Conservation (phyloP, 2,113 vertebrate genomes). For the Tupaia tana region DNA sequence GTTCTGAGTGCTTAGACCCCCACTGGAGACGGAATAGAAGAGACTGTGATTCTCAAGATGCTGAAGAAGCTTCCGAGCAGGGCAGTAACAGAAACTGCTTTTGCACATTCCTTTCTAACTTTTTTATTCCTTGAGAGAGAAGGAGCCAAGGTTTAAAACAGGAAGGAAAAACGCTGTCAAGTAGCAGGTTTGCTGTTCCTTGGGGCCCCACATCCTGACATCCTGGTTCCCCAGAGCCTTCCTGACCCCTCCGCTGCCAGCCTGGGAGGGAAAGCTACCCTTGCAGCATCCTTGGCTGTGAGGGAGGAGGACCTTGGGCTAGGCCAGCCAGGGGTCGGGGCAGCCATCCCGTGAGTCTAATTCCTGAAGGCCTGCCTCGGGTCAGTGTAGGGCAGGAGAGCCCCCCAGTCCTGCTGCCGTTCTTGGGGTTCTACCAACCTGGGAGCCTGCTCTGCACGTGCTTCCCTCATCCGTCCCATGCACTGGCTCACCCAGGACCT, state of each 20-base stretch:
- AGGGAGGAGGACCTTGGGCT: not conserved
- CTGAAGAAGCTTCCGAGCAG: not conserved
- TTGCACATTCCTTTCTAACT: not conserved
- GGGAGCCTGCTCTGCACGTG: not conserved
- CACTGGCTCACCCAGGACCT: not conserved
- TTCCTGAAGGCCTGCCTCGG: not conserved
- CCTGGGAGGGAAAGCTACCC: not conserved
- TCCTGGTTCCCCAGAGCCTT: not conserved
- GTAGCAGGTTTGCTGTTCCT: not conserved
- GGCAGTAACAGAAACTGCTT: not conserved
- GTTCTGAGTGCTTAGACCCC: not conserved
- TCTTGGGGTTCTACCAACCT: not conserved
- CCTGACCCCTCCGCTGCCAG: not conserved
- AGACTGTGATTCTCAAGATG: not conserved
- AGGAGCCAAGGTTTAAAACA: slow-evolving; percentile 24
- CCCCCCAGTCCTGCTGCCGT: not conserved
- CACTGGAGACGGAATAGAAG: not conserved
- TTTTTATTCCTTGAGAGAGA: slow-evolving; percentile 42
- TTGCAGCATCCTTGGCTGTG: not conserved
- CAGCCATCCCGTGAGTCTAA: not conserved
- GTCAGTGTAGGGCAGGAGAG: not conserved
- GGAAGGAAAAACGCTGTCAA: not conserved
- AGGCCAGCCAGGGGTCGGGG: rapidly evolving
- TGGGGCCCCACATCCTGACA: not conserved
- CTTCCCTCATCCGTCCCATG: no score